Evolutionary conservation across 2,888 invertebrate species (phyloP).

Genomic region (Aleiodes leptofemur): DNA sequence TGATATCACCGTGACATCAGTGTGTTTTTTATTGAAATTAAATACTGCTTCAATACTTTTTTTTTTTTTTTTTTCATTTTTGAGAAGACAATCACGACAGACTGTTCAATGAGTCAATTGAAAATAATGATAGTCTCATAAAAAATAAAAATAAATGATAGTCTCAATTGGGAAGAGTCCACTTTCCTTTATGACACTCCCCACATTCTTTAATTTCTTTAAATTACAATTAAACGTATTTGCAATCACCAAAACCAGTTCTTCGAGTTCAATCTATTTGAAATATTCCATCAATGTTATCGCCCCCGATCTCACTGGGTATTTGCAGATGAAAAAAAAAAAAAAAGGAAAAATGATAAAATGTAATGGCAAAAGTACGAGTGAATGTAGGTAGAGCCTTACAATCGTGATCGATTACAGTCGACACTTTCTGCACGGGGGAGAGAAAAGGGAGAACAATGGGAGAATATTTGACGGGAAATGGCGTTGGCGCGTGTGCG

Average conservation of each 20-base stretch:
- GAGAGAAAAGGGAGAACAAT: constrained; percentile 37
- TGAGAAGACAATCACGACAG: not conserved
- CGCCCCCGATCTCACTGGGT: constrained; percentile 1
- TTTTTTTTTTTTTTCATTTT: not conserved
- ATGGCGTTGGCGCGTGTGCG: constrained; percentile 38
- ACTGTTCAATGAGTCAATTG: not conserved
- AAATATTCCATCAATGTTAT: constrained; percentile 3
- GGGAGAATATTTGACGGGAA: constrained; percentile 45
- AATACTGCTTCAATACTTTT: not conserved
- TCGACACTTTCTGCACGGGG: constrained; percentile 35
- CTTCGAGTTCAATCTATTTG: not conserved
- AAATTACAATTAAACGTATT: not conserved
- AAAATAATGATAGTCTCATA: not conserved
- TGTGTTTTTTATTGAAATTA: not conserved
- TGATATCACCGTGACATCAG: constrained; percentile 33
- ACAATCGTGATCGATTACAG: constrained; percentile 51
- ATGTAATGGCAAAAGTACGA: constrained; percentile 19
- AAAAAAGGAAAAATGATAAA: not conserved
- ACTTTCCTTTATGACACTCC: not conserved
- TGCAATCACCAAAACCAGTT: not conserved
- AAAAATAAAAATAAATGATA: too few species aligned
- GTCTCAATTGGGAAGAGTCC: not conserved
- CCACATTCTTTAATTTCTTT: too few species aligned
- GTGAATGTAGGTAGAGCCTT: constrained; percentile 36
- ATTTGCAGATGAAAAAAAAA: constrained; percentile 12